phyloP scores from a whole-genome alignment of 2,888 invertebrate genomes.

The Philereme transversata region DNA sequence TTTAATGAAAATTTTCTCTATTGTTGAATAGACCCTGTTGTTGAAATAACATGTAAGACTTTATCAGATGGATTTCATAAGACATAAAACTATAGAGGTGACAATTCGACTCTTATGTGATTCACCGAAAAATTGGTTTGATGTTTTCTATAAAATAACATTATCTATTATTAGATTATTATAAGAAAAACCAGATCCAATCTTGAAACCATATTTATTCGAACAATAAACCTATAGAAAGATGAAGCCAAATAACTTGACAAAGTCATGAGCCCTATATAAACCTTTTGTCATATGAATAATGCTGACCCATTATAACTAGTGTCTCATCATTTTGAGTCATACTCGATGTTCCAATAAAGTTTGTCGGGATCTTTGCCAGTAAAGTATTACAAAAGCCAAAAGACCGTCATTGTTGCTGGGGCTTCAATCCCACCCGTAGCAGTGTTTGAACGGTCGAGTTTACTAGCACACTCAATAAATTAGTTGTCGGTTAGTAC shows the following conservation, averaged over 20 bases:
- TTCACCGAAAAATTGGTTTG: too few species aligned
- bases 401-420: slow-evolving; percentile 83
- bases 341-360: slow-evolving; percentile 81
- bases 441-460: slow-evolving; percentile 54
- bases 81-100: too few species aligned
- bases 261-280: slow-evolving; percentile 39
- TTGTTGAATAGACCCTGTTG: too few species aligned
- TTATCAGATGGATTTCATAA: too few species aligned
- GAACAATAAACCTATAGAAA: slow-evolving; percentile 25
- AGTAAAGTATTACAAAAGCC: slow-evolving; percentile 84
- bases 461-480: slow-evolving; percentile 44
- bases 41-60: too few species aligned
- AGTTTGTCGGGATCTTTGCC: slow-evolving; percentile 82
- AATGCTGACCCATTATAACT: slow-evolving; percentile 68
- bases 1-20: too few species aligned
- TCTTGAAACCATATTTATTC: background rate
- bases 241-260: slow-evolving; percentile 37
- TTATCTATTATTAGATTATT: too few species aligned
- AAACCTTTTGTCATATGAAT: slow-evolving; percentile 52
- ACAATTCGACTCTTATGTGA: too few species aligned
- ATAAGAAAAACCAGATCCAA: background rate
- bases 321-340: slow-evolving; percentile 67
- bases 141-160: too few species aligned
- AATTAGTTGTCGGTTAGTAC: too few species aligned
- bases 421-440: slow-evolving; percentile 79